Evolutionary conservation across 2,113 vertebrate genomes (phyloP).

Genomic region (Perognathus longimembris): DNA sequence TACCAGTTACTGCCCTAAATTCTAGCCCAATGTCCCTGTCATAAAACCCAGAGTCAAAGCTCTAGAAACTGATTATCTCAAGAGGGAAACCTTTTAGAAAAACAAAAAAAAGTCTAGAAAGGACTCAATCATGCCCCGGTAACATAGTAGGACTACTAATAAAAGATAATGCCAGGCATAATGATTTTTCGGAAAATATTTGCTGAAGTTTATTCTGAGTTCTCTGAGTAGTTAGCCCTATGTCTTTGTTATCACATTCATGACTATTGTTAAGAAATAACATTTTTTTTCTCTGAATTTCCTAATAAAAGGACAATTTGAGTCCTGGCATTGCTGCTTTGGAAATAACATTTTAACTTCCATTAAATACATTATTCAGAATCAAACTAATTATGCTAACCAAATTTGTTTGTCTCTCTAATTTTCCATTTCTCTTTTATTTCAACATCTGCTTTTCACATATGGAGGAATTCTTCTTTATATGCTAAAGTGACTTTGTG

Average conservation of each 20-base stretch:
- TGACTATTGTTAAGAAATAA: slow-evolving; percentile 21
- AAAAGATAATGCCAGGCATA: not conserved
- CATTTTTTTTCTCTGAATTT: not conserved
- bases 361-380: slow-evolving; percentile 8
- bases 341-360: not conserved
- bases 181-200: slow-evolving; percentile 33
- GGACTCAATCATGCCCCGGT: not conserved
- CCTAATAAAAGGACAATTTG: slow-evolving; percentile 3
- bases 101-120: not conserved
- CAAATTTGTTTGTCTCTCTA: not conserved
- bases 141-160: not conserved
- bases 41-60: not conserved
- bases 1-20: slow-evolving; percentile 13
- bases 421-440: not conserved
- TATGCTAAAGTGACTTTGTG: not conserved
- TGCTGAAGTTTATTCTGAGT: not conserved
- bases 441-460: not conserved
- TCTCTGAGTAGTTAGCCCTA: not conserved
- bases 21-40: not conserved
- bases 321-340: not conserved
- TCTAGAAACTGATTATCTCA: not conserved
- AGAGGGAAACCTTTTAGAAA: not conserved
- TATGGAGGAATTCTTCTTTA: not conserved
- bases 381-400: slow-evolving; percentile 3
- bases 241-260: not conserved